Evolutionary conservation across 2,113 vertebrate species (phyloP).

Genomic region (Cololabis saira): DNA sequence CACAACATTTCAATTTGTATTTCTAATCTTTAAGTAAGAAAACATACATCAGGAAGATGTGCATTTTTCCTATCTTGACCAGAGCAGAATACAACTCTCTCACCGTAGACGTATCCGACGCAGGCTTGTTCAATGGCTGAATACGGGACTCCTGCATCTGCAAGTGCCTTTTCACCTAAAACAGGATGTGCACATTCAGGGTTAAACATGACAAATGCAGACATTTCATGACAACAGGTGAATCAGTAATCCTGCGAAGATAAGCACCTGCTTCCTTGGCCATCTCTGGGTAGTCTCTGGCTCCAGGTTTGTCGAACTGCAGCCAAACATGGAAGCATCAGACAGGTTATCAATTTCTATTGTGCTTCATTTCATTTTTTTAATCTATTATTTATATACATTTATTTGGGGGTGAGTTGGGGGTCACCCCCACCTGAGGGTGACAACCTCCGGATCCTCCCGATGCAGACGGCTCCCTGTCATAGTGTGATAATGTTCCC

Average conservation of each 20-base stretch:
- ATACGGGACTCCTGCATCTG: slow-evolving; percentile 91
- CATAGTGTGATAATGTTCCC: too few species aligned
- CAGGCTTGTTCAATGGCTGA: slow-evolving; percentile 90
- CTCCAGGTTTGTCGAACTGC: slow-evolving; percentile 90
- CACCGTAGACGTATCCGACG: slow-evolving; percentile 96
- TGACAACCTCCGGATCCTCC: too few species aligned
- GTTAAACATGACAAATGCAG: slow-evolving; percentile 2
- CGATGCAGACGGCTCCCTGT: too few species aligned
- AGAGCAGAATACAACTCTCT: slow-evolving; percentile 1
- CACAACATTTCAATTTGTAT: neutral
- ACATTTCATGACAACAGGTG: neutral
- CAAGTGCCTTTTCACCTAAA: slow-evolving; percentile 88
- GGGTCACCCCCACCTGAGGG: too few species aligned
- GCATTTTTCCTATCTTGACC: neutral
- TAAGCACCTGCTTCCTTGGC: slow-evolving; percentile 93
- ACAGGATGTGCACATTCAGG: slow-evolving; percentile 1
- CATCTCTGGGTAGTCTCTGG: slow-evolving; percentile 90
- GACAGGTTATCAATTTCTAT: too few species aligned
- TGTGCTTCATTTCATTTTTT: too few species aligned
- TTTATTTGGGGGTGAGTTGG: too few species aligned
- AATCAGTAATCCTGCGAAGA: slow-evolving; percentile 8
- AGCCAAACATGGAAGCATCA: slow-evolving; percentile 18
- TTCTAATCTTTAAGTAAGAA: neutral
- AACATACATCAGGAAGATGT: neutral
- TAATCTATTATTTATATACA: too few species aligned